Evolutionary conservation across 2,113 vertebrate genomes (phyloP), one percentile per base, ranked within the genome.

Genomic region (Ginglymostoma cirratum): DNA sequence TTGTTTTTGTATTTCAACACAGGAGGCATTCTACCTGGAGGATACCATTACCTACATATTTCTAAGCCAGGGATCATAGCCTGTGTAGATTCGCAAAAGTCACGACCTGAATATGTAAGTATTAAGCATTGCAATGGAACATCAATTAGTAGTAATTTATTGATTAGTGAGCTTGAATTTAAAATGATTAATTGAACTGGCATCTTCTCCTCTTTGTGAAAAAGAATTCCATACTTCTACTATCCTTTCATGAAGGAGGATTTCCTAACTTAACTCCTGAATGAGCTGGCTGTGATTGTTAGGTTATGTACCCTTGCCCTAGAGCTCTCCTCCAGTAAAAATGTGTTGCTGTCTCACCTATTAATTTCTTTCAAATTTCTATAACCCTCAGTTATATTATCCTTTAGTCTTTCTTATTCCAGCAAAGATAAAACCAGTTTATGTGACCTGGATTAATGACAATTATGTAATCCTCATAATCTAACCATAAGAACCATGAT

Each of bases 21-120:
- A 99, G 99, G 98, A 96, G 98, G 98, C 92, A 96, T 97, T 96
- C 97, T 99, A 96, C 99, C 99, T 65, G 98, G 98, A 96, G 98
- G 98, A 80, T 98, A 97, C 76, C 96, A 98, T 97, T 99, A 98
- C 96, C 97, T 99, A 96, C 98, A 98, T 34, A 48, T 99, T 66
- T 96, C 97, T 96, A 98, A 98, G 97, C 98, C 99, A 2, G 96
- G 97, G 55, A 89, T 98, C 7, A 96, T 97, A 24, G 5, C 14
- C 45, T 86, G n/a, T 89, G 96, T 97, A 96, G 96, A 97, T 8
- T 95, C 96, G 80, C 96, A 97, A 80, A 97, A 96, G 96, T 70
- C 96, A 30, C 69, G 95, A 0, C 76, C 96, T 89, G 96, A 97
- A 96, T 97, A 96, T 0, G 99, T 99, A 97, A 98, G 98, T 98